Evolutionary conservation across 2,113 vertebrate genomes (phyloP).

Genomic region (Nyctibius bracteatus): DNA sequence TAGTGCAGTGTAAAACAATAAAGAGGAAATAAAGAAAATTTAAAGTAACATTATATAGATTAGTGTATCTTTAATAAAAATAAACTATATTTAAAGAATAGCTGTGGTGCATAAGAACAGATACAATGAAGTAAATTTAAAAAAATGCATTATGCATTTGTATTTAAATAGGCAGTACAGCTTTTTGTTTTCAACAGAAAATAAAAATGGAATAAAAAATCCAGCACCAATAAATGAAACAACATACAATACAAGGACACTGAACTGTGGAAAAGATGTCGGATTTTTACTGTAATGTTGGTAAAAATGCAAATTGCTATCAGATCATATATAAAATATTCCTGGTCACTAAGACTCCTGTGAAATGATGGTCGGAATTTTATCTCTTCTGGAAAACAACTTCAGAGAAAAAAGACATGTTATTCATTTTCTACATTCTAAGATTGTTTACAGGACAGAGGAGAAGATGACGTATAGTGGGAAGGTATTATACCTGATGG

Average conservation of each 20-base stretch:
- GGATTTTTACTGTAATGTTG: background rate
- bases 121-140: background rate
- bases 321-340: background rate
- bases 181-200: background rate
- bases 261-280: background rate
- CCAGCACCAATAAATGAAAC: background rate
- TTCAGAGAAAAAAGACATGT: background rate
- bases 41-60: background rate
- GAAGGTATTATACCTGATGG: conserved; percentile 45
- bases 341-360: background rate
- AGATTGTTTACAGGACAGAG: conserved; percentile 37
- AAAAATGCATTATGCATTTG: background rate
- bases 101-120: background rate
- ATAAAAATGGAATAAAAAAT: background rate
- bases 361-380: conserved; percentile 12
- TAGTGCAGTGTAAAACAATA: background rate
- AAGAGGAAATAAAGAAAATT: background rate
- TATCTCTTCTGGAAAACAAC: background rate
- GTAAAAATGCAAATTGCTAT: conserved; percentile 11
- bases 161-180: background rate
- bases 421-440: background rate
- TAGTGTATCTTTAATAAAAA: background rate
- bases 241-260: background rate
- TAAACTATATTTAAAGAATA: background rate
- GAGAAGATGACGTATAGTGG: conserved; percentile 11